phyloP scores from a whole-genome alignment of 2,797 vertebrate species.

The Coluber constrictor region DNA sequence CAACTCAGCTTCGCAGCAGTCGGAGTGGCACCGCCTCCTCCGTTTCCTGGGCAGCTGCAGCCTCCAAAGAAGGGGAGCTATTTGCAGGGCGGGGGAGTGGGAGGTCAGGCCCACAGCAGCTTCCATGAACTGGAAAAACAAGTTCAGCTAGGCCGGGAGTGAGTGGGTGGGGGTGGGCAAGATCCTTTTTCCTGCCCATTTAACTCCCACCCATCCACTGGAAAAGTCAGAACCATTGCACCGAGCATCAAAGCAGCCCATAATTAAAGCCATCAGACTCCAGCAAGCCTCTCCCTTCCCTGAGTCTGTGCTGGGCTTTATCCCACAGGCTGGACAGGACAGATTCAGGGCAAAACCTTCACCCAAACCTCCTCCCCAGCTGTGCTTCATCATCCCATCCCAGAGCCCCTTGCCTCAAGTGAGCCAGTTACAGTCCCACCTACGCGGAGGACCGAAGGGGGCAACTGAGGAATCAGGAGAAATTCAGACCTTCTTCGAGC shows the following conservation, averaged over 20 bases:
- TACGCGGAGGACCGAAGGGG: accelerated
- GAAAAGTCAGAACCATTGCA: not conserved
- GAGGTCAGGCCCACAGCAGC: not conserved
- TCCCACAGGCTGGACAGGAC: not conserved
- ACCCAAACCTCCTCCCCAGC: not conserved
- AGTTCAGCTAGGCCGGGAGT: not conserved
- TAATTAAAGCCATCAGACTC: not conserved
- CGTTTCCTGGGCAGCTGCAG: not conserved
- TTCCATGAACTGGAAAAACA: not conserved
- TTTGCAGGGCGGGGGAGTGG: no score
- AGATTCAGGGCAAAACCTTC: not conserved
- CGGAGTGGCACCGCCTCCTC: no score
- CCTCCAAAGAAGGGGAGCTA: not conserved
- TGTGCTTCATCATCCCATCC: not conserved
- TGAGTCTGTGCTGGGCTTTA: not conserved
- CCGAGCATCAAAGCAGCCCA: not conserved
- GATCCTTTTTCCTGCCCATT: not conserved
- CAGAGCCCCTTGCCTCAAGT: not conserved
- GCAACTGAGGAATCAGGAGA: not conserved
- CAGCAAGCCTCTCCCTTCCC: no score
- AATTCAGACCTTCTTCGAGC: not conserved
- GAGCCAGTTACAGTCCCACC: not conserved
- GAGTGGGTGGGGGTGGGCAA: not conserved
- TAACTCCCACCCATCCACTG: not conserved
- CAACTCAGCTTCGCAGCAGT: no score